Evolutionary conservation across 2,888 invertebrate genomes (phyloP).

Genomic region (Pycnomerus fuliginosus): DNA sequence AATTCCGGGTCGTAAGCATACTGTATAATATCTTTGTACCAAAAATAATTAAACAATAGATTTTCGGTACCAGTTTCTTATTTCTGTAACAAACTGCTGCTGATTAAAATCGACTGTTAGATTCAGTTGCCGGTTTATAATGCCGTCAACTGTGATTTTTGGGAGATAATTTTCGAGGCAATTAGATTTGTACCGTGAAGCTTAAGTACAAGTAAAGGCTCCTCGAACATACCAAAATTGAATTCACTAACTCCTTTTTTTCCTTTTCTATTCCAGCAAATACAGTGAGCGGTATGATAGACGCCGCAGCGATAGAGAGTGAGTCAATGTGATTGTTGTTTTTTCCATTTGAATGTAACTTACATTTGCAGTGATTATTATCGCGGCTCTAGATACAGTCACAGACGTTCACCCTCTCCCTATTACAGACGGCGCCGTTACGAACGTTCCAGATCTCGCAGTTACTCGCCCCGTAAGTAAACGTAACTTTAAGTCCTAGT

Average conservation of each 20-base stretch:
- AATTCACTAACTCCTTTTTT: slow-evolving; percentile 11
- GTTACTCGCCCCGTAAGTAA: slow-evolving; percentile 46
- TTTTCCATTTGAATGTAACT: slow-evolving; percentile 3
- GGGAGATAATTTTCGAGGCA: slow-evolving; percentile 20
- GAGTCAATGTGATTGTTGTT: slow-evolving; percentile 29
- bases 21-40: too few relatives aligned
- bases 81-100: too few relatives aligned
- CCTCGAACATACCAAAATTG: slow-evolving; percentile 22
- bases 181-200: slow-evolving; percentile 30
- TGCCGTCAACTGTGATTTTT: slow-evolving; percentile 15
- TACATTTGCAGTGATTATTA: slow-evolving; percentile 37
- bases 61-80: too few relatives aligned
- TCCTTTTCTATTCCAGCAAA: slow-evolving; percentile 39
- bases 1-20: too few relatives aligned
- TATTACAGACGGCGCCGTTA: slow-evolving; percentile 42
- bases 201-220: slow-evolving; percentile 29
- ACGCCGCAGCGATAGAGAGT: slow-evolving; percentile 41
- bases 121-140: too few relatives aligned
- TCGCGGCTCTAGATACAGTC: slow-evolving; percentile 35
- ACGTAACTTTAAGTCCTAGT: slow-evolving; percentile 4
- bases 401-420: slow-evolving; percentile 42
- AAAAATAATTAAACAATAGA: too few relatives aligned
- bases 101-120: too few relatives aligned
- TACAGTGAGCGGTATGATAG: slow-evolving; percentile 42
- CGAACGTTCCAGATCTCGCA: slow-evolving; percentile 42